phyloP scores from a whole-genome alignment of 2,888 invertebrate genomes.

The Nasonia oneida region DNA sequence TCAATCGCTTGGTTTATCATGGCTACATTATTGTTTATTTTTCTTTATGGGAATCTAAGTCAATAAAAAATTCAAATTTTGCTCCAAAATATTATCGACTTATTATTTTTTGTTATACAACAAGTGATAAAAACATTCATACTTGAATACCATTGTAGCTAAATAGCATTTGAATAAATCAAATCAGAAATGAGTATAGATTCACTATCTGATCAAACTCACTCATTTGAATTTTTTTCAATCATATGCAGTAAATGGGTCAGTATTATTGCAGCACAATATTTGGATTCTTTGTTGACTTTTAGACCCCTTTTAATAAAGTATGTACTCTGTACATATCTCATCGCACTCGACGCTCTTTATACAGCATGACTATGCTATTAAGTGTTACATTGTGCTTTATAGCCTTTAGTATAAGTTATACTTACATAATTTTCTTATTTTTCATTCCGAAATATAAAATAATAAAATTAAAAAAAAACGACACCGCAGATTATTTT shows the following conservation, averaged over 20 bases:
- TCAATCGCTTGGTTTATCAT: conserved; percentile 24
- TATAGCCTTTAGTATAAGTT: background rate
- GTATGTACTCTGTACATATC: background rate
- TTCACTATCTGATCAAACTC: no score
- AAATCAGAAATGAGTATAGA: no score
- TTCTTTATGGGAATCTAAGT: background rate
- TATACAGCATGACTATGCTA: conserved; percentile 26
- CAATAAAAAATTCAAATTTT: background rate
- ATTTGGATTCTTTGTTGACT: no score
- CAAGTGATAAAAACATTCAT: no score
- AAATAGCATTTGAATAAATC: no score
- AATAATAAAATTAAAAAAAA: background rate
- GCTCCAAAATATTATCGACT: no score
- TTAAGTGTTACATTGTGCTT: conserved; percentile 17
- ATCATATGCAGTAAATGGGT: no score
- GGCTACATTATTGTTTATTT: conserved; percentile 25
- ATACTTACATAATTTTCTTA: background rate
- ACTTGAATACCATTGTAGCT: no score
- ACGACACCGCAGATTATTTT: background rate
- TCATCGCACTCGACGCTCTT: background rate
- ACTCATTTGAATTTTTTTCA: no score
- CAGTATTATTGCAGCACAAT: no score
- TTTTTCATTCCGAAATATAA: background rate
- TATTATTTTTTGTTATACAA: no score
- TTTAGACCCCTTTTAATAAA: background rate